Conservation (phyloP, 2,888 invertebrate species). For the Xanthorhoe spadicearia region DNA sequence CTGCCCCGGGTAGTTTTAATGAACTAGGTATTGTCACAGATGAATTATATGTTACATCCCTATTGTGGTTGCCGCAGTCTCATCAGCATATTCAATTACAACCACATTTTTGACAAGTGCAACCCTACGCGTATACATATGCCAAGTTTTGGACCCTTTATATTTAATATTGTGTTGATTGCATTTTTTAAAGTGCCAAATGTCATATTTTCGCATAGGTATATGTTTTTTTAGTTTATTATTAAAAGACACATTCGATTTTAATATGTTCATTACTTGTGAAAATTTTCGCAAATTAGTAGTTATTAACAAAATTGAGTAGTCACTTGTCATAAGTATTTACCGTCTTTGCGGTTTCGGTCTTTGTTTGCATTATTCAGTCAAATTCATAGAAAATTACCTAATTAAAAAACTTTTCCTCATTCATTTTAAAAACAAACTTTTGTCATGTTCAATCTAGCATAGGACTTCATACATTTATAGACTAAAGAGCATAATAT, state of each 20-base stretch:
- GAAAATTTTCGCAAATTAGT: too few species aligned
- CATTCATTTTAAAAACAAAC: neutral
- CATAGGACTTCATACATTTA: neutral
- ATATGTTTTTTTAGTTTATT: constrained; percentile 1
- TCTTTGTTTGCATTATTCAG: neutral
- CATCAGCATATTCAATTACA: constrained; percentile 80
- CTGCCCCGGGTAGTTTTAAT: constrained; percentile 65
- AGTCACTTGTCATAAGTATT: neutral
- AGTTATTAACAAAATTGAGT: neutral
- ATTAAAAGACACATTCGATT: too few species aligned
- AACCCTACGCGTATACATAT: constrained; percentile 68
- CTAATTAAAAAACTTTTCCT: neutral
- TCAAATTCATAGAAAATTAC: neutral
- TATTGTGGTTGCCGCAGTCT: constrained; percentile 50
- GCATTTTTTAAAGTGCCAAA: constrained; percentile 21
- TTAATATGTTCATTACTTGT: neutral
- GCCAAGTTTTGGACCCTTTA: constrained; percentile 54
- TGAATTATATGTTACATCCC: constrained; percentile 42
- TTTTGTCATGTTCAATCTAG: too few species aligned
- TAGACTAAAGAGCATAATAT: neutral
- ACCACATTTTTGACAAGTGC: constrained; percentile 72
- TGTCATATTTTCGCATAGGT: constrained; percentile 15
- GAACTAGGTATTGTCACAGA: constrained; percentile 69
- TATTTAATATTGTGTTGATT: constrained; percentile 32
- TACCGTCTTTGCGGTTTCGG: neutral